A percentile compares a stretch with the other conserved stretches of the same genome.
These are phyloP conservation scores for Nerophis lumbriciformis DNA, from an alignment of 2,113 vertebrate species.

Conservation along the genomic window DNA sequence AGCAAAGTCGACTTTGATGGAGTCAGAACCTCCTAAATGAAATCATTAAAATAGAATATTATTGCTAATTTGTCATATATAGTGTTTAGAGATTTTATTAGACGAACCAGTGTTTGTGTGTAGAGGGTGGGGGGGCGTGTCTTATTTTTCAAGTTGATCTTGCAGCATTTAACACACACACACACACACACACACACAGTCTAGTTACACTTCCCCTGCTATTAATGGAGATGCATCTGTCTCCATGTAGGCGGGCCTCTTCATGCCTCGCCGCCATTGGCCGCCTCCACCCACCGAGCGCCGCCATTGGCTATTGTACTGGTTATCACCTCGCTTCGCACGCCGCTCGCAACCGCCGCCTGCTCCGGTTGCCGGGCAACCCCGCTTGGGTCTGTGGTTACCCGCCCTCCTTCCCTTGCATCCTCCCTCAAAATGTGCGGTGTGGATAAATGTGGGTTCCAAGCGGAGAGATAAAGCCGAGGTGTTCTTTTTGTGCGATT, in stretches of 20 bases:
- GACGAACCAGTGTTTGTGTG: neutral
- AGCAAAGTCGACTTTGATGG: too few relatives aligned
- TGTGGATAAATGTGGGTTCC: conserved; percentile 4
- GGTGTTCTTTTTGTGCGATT: conserved; percentile 10
- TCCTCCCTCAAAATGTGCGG: conserved; percentile 5
- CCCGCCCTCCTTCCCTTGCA: neutral
- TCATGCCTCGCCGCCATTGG: conserved; percentile 45
- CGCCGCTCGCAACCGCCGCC: conserved; percentile 50
- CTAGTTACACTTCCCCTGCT: conserved; percentile 57
- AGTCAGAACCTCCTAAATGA: too few relatives aligned
- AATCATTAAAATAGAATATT: too few relatives aligned
- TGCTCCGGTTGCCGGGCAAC: conserved; percentile 81
- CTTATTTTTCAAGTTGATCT: conserved; percentile 41
- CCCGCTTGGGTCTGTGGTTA: conserved; percentile 51
- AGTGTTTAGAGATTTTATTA: neutral
- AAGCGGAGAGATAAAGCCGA: conserved; percentile 7
- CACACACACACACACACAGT: conserved; percentile 15
- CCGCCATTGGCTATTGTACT: conserved; percentile 39
- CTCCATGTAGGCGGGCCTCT: conserved; percentile 45
- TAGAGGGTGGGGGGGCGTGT: neutral
- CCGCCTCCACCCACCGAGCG: conserved; percentile 15
- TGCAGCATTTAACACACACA: conserved; percentile 31
- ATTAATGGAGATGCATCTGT: conserved; percentile 66
- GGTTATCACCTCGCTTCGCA: conserved; percentile 30
- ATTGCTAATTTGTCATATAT: too few relatives aligned